phyloP scores from a whole-genome alignment of 2,888 invertebrate genomes.

The Lottia scabra region DNA sequence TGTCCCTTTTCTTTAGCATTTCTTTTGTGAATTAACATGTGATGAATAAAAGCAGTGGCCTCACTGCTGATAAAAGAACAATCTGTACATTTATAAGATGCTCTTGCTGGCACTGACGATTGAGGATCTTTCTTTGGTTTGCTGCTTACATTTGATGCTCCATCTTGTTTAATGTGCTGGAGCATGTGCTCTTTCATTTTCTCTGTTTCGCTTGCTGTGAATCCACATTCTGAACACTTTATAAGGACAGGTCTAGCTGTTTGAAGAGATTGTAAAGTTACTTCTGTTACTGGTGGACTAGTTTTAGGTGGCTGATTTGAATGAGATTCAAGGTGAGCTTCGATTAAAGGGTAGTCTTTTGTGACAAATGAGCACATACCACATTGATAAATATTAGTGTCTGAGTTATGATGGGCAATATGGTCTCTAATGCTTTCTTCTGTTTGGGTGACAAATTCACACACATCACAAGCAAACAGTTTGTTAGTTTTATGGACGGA shows the following conservation, averaged over 20 bases:
- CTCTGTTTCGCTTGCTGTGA: slow-evolving; percentile 50
- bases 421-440: slow-evolving; percentile 46
- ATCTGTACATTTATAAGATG: slow-evolving; percentile 52
- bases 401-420: slow-evolving; percentile 34
- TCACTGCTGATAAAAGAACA: slow-evolving; percentile 56
- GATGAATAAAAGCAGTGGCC: slow-evolving; percentile 54
- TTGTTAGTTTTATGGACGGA: slow-evolving; percentile 50
- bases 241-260: slow-evolving; percentile 42
- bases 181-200: slow-evolving; percentile 59
- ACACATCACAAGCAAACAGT: slow-evolving; percentile 59
- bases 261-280: background rate
- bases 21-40: slow-evolving; percentile 53
- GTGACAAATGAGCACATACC: slow-evolving; percentile 23
- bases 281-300: slow-evolving; percentile 7
- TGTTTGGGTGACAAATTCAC: slow-evolving; percentile 53
- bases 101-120: slow-evolving; percentile 27
- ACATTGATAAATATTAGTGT: slow-evolving; percentile 26
- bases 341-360: slow-evolving; percentile 9
- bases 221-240: slow-evolving; percentile 66
- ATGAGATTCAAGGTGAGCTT: slow-evolving; percentile 14
- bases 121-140: slow-evolving; percentile 32
- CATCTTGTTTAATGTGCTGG: slow-evolving; percentile 43
- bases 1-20: slow-evolving; percentile 16
- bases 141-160: background rate
- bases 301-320: background rate